Percentiles rank a stretch among this genome's conserved stretches.
Evolutionary conservation across 2,888 invertebrate genomes (phyloP).

Genomic region (Melipona beecheii): DNA sequence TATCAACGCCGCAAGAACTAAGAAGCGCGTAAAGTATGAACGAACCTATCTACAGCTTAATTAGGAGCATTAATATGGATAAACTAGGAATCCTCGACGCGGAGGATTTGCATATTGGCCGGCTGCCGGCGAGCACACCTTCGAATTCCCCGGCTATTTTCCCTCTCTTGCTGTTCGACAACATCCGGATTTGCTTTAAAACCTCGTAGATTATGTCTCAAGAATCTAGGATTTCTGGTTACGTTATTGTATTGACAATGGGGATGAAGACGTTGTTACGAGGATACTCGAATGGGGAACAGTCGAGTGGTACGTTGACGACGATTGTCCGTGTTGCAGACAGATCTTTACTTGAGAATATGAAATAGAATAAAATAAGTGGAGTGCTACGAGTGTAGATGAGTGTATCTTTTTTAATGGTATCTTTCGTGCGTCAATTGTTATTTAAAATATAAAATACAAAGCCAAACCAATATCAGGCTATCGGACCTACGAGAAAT

Average conservation of each 20-base stretch:
- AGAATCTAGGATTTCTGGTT: conserved; percentile 20
- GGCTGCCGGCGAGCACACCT: conserved; percentile 51
- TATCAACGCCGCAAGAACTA: conserved; percentile 19
- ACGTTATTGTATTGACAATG: conserved; percentile 22
- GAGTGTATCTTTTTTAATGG: too few relatives aligned
- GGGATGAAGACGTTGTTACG: neutral
- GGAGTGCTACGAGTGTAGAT: too few relatives aligned
- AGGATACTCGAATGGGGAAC: neutral
- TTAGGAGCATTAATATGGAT: conserved; percentile 74
- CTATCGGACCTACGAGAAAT: neutral
- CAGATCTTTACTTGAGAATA: too few relatives aligned
- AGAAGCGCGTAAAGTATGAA: conserved; percentile 24
- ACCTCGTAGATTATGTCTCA: conserved; percentile 49
- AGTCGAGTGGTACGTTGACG: neutral
- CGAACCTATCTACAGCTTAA: conserved; percentile 62
- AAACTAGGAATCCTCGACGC: conserved; percentile 49
- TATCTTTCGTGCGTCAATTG: too few relatives aligned
- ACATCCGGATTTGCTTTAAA: conserved; percentile 58
- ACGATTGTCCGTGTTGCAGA: neutral
- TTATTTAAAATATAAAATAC: too few relatives aligned
- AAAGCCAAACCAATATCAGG: too few relatives aligned
- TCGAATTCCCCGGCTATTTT: conserved; percentile 55
- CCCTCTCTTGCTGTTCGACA: conserved; percentile 55
- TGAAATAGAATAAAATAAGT: too few relatives aligned
- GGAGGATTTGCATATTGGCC: conserved; percentile 66